Conservation (phyloP, 2,888 invertebrate genomes). For the Caenorhabditis zanzibari region DNA sequence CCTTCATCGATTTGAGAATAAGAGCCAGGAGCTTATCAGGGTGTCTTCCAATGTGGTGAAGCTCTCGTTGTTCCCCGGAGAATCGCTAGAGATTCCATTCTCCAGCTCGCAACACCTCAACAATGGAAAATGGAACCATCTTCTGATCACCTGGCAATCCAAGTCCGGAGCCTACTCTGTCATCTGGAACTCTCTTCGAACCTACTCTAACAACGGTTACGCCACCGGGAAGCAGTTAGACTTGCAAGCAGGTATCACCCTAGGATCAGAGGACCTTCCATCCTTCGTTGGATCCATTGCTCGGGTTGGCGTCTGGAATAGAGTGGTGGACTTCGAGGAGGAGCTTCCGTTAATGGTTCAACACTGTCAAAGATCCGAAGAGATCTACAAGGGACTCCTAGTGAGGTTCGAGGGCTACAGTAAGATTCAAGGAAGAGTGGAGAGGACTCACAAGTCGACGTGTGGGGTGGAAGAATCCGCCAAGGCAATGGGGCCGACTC, state of each 20-base stretch:
- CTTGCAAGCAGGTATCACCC: conserved; percentile 76
- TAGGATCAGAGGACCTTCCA: conserved; percentile 51
- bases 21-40: conserved; percentile 14
- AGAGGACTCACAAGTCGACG: conserved; percentile 88
- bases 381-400: conserved; percentile 91
- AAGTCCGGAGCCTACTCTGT: conserved; percentile 91
- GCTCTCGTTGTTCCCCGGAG: conserved; percentile 48
- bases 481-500: background rate
- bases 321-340: conserved; percentile 91
- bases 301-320: conserved; percentile 95
- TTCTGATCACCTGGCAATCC: conserved; percentile 96
- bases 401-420: conserved; percentile 96
- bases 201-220: conserved; percentile 93
- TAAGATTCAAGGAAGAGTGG: conserved; percentile 85
- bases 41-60: conserved; percentile 48
- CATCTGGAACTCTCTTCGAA: conserved; percentile 96
- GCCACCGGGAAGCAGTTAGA: conserved; percentile 91
- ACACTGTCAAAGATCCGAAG: conserved; percentile 84
- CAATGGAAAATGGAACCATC: conserved; percentile 95
- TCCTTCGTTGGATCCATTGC: conserved; percentile 89
- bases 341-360: conserved; percentile 81
- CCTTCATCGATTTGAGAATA: conserved; percentile 84
- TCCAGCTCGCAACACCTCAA: conserved; percentile 87
- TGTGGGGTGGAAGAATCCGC: conserved; percentile 89
- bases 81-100: conserved; percentile 68